phyloP scores from a whole-genome alignment of 2,113 vertebrate genomes.

The Pterocles burchelli region DNA sequence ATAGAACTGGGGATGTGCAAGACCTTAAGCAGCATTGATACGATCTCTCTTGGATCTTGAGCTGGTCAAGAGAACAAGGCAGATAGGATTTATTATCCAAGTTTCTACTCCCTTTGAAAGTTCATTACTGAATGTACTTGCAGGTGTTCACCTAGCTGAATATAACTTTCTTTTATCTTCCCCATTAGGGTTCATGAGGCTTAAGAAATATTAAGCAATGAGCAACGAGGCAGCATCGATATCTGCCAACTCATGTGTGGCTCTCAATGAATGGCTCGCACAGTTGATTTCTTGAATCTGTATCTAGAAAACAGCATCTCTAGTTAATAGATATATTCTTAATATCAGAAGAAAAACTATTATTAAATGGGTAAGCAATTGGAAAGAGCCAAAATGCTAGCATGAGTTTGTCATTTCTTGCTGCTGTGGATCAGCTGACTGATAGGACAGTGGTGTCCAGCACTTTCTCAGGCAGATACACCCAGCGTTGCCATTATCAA shows the following conservation, averaged over 20 bases:
- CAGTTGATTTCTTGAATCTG: background rate
- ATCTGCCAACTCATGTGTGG: fast-evolving
- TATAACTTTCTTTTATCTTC: background rate
- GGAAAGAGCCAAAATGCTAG: background rate
- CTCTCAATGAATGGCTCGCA: background rate
- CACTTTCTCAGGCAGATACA: background rate
- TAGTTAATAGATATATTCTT: background rate
- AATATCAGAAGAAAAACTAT: fast-evolving
- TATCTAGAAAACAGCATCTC: background rate
- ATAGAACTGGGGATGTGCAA: background rate
- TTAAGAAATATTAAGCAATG: background rate
- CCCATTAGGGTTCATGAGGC: background rate
- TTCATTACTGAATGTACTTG: background rate
- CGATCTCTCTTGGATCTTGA: background rate
- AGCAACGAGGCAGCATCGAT: background rate
- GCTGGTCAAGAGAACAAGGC: background rate
- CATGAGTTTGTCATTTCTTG: background rate
- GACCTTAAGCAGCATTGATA: background rate
- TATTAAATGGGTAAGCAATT: background rate
- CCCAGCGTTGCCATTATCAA: background rate
- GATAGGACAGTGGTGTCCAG: fast-evolving
- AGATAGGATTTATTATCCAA: background rate
- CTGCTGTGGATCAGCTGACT: background rate
- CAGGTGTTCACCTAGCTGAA: background rate
- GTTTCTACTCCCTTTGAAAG: background rate